Base-by-base conservation (phyloP, 2,797 vertebrate species). In the Zalophus californianus region DNA sequence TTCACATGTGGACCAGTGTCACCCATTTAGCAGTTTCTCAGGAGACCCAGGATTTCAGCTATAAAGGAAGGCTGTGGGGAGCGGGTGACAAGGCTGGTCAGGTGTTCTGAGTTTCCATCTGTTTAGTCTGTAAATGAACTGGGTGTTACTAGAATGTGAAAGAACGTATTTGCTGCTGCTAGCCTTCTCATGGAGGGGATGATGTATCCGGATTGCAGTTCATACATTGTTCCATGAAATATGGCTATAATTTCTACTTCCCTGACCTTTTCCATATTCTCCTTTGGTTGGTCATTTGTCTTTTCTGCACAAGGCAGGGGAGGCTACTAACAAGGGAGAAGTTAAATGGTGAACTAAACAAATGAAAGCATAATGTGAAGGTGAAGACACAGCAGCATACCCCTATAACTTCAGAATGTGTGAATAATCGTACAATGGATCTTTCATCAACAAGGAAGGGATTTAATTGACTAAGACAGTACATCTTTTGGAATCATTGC, bases 311-410 rank as follows among this genome's bases (percentile, higher is more conserved):
- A 85, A 96, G 82, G 44, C 32, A 87, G 29, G 29, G 50, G 20
- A 75, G 62, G 64, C 52, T 58, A 16, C 75, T 86, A 95, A 90
- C 38, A 87, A 75, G 75, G 20, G 50, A 75, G 52, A 64, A 95
- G 86, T 97, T 89, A 95, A 96, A 88, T 79, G 89, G 54, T 64
- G 72, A 91, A 21, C 16, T 88, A 97, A 88, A 84, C 85, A 94
- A 91, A 50, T 84, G 58, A 90, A 41, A 95, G 64, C 15, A 38
- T 50, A 50, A 58, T 77, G 20, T n/a, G n/a, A 50, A 78, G 89
- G 72, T 82, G 20, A 68, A 50, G 44, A 18, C 21, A 58, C 4
- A 38, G 21, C 21, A n/a, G 44, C 18, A 32, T 5, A n/a, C 7
- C 5, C 21, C 73, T 54, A 5, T 66, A 85, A 96, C 56, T 90